A percentile compares a stretch with the other conserved stretches of the same genome.
These are phyloP conservation scores for Caenorhabditis sp. DNA, from an alignment of 2,888 invertebrate genomes.

Conservation along the genomic window DNA sequence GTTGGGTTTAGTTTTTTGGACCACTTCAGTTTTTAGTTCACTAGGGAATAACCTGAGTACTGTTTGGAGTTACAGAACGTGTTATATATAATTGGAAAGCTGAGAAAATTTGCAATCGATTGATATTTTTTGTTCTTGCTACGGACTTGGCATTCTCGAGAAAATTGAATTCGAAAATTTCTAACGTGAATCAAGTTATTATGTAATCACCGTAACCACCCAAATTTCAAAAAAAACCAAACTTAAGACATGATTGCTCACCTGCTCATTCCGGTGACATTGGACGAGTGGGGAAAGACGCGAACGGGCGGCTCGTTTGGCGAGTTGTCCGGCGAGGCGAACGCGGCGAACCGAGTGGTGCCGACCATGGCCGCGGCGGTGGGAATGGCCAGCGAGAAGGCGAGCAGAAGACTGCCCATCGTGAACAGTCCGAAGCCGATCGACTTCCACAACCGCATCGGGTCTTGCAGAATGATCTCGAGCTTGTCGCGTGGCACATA, in stretches of 20 bases:
- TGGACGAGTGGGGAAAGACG: constrained; percentile 75
- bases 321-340: constrained; percentile 80
- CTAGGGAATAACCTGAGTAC: too few relatives aligned
- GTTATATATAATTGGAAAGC: too few relatives aligned
- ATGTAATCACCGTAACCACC: too few relatives aligned
- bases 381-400: constrained; percentile 80
- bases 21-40: too few relatives aligned
- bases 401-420: constrained; percentile 79
- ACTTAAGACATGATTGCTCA: background rate
- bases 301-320: constrained; percentile 82
- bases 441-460: constrained; percentile 81
- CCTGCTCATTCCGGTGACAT: constrained; percentile 56
- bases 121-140: too few relatives aligned
- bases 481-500: constrained; percentile 81
- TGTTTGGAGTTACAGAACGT: too few relatives aligned
- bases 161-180: too few relatives aligned
- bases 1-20: too few relatives aligned
- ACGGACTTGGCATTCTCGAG: too few relatives aligned
- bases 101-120: too few relatives aligned
- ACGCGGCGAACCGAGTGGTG: constrained; percentile 75
- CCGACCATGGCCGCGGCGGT: constrained; percentile 80
- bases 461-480: constrained; percentile 77
- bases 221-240: too few relatives aligned
- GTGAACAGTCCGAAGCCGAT: constrained; percentile 77
- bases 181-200: too few relatives aligned